phyloP scores from a whole-genome alignment of 2,888 invertebrate species.

The Oegoconia quadripuncta region DNA sequence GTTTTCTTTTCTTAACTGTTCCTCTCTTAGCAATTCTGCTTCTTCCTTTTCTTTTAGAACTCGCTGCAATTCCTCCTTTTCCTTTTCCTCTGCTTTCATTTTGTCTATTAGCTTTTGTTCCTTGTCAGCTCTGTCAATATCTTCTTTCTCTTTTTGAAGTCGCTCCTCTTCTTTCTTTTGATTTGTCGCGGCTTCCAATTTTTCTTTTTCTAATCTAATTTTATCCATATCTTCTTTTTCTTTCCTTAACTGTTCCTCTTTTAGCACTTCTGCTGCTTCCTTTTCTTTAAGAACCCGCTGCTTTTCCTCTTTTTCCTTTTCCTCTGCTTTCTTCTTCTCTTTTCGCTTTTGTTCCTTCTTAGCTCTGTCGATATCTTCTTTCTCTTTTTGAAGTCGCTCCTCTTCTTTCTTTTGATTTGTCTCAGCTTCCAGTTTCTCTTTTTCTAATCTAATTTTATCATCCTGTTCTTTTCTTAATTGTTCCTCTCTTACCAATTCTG shows the following conservation, averaged over 20 bases:
- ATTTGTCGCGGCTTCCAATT: slow-evolving; percentile 16
- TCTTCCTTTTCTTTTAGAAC: slow-evolving; percentile 16
- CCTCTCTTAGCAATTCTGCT: slow-evolving; percentile 1
- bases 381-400: slow-evolving; percentile 9
- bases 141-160: slow-evolving; percentile 11
- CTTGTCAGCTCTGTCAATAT: slow-evolving; percentile 2
- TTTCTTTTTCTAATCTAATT: slow-evolving; percentile 17
- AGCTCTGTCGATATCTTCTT: slow-evolving; percentile 1
- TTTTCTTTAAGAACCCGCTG: slow-evolving; percentile 7
- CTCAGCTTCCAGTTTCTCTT: slow-evolving; percentile 19
- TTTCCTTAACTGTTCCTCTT: slow-evolving; percentile 6
- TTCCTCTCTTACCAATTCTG: slow-evolving; percentile 10
- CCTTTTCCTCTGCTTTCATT: slow-evolving; percentile 4
- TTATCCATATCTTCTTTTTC: slow-evolving; percentile 9
- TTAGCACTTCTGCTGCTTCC: slow-evolving; percentile 15
- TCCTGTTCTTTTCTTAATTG: slow-evolving; percentile 3
- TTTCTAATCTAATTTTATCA: slow-evolving; percentile 10
- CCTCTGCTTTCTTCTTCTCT: slow-evolving; percentile 1
- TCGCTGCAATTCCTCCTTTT: slow-evolving; percentile 12
- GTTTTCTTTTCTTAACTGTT: slow-evolving; percentile 1
- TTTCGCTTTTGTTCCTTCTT: background rate
- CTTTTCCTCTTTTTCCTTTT: slow-evolving; percentile 5
- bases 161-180: slow-evolving; percentile 16
- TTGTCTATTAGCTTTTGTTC: slow-evolving; percentile 6
- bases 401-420: slow-evolving; percentile 22